Evolutionary conservation across 2,888 invertebrate species (phyloP).

Genomic region (Gordius sp.): DNA sequence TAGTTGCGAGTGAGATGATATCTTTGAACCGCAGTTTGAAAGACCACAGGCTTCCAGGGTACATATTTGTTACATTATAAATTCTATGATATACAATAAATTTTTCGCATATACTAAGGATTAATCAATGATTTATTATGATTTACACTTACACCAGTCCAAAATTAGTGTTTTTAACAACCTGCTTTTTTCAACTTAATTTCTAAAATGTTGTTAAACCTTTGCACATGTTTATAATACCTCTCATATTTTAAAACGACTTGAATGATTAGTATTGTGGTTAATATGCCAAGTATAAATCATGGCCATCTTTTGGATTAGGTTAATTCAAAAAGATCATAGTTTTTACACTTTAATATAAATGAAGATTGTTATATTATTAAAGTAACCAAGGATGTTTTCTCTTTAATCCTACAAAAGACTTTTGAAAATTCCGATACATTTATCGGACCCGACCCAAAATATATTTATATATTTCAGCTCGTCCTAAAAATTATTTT

Average conservation of each 20-base stretch:
- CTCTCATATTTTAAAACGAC: not conserved
- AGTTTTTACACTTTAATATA: too few species aligned
- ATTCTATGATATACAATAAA: not conserved
- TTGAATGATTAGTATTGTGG: too few species aligned
- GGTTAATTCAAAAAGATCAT: too few species aligned
- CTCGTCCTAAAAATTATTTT: too few species aligned
- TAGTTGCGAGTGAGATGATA: slow-evolving; percentile 87
- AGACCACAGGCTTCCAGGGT: slow-evolving; percentile 43
- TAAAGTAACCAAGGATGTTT: too few species aligned
- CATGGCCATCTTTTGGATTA: too few species aligned
- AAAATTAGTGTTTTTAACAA: not conserved
- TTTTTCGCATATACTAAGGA: not conserved
- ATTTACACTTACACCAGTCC: not conserved
- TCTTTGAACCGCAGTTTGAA: slow-evolving; percentile 73
- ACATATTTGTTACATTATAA: not conserved
- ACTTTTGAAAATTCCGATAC: too few species aligned
- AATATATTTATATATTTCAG: too few species aligned
- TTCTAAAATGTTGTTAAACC: not conserved
- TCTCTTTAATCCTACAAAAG: too few species aligned
- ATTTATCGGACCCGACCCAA: too few species aligned
- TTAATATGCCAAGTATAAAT: too few species aligned
- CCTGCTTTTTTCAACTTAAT: not conserved
- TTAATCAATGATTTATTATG: not conserved
- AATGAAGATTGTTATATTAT: too few species aligned
- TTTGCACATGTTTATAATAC: not conserved